Evolutionary conservation across 2,113 vertebrate genomes (phyloP).

Genomic region (Crotophaga sulcirostris): DNA sequence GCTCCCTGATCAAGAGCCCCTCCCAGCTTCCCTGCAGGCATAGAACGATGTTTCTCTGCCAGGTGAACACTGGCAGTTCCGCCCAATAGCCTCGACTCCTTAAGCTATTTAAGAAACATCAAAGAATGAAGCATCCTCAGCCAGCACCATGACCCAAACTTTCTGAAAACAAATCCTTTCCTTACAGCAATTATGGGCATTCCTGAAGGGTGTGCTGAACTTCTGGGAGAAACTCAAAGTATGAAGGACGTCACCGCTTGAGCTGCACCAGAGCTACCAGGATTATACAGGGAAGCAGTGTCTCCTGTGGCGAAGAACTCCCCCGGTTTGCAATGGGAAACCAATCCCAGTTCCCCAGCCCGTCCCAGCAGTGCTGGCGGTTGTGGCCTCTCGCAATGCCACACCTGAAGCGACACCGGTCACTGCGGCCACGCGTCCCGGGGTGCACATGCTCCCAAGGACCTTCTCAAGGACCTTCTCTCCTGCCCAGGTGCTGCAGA

Average conservation of each 20-base stretch:
- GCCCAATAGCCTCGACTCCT: neutral
- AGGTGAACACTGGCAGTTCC: neutral
- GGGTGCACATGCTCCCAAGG: fast-evolving
- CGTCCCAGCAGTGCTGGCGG: too few relatives aligned
- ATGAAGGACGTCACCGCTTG: fast-evolving
- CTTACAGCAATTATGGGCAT: neutral
- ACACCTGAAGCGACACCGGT: too few relatives aligned
- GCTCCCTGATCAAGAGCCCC: too few relatives aligned
- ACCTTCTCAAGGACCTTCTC: neutral
- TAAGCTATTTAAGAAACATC: too few relatives aligned
- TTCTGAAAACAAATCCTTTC: neutral
- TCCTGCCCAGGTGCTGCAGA: neutral
- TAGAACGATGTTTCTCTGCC: neutral
- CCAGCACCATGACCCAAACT: fast-evolving
- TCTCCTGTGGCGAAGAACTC: neutral
- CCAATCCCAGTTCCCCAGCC: neutral
- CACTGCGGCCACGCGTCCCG: fast-evolving
- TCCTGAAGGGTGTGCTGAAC: neutral
- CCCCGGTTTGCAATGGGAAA: fast-evolving
- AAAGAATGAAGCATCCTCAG: neutral
- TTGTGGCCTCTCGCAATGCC: neutral
- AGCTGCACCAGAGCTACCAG: neutral
- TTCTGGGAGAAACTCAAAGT: neutral
- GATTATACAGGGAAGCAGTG: neutral
- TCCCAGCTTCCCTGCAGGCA: too few relatives aligned